These are phyloP conservation scores for Calyptommatus sinebrachiatus DNA, from an alignment of 2,113 vertebrate genomes.

Conservation along the genomic window DNA sequence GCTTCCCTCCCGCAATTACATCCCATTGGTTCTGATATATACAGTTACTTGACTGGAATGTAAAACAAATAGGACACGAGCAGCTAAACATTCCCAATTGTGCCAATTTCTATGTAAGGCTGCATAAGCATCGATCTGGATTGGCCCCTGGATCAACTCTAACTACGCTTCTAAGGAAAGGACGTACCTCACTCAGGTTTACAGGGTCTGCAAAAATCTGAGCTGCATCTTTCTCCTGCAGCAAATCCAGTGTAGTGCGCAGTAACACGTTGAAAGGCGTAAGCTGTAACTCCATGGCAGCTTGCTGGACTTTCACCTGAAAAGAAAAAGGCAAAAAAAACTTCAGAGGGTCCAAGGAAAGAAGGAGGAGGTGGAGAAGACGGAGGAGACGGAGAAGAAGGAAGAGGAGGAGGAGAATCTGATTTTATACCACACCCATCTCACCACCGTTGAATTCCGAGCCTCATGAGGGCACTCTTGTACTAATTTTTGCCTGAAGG, in stretches of 20 bases:
- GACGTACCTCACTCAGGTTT: slow-evolving; percentile 87
- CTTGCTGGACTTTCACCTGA: slow-evolving; percentile 91
- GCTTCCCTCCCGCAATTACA: slow-evolving; percentile 25
- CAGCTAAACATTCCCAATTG: not conserved
- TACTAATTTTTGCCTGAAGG: too few species aligned
- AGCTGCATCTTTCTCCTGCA: slow-evolving; percentile 93
- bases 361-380: too few species aligned
- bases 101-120: not conserved
- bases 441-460: too few species aligned
- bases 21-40: slow-evolving; percentile 26
- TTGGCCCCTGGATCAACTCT: slow-evolving; percentile 13
- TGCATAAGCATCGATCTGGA: not conserved
- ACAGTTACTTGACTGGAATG: slow-evolving; percentile 2
- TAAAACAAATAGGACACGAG: slow-evolving; percentile 13
- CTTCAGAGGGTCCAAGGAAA: not conserved
- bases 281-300: slow-evolving; percentile 89
- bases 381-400: too few species aligned
- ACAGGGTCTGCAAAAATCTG: slow-evolving; percentile 92
- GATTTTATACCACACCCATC: too few species aligned
- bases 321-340: not conserved
- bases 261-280: slow-evolving; percentile 88
- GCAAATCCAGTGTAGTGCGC: slow-evolving; percentile 88
- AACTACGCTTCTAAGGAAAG: not conserved
- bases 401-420: too few species aligned
- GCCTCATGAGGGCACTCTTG: too few species aligned